Evolutionary conservation across 2,888 invertebrate genomes (phyloP).

Genomic region (Polymixis lichenea): DNA sequence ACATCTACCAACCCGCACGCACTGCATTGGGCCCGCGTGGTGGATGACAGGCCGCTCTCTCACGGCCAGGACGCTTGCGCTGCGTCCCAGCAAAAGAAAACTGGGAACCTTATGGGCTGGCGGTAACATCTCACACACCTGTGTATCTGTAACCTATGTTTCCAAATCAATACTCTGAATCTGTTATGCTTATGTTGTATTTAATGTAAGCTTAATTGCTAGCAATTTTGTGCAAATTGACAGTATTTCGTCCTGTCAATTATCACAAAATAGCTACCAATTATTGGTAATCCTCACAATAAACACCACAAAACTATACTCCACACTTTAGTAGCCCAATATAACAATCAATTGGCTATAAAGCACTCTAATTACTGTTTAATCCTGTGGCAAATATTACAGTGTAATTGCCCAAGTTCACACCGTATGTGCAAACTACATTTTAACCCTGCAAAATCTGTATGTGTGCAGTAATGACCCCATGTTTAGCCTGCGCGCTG

Average conservation of each 20-base stretch:
- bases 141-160: too few species aligned
- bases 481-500: conserved; percentile 54
- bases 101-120: background rate
- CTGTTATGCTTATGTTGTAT: background rate
- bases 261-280: background rate
- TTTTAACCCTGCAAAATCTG: conserved; percentile 61
- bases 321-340: background rate
- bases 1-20: background rate
- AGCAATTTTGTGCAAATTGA: too few species aligned
- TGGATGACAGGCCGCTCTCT: background rate
- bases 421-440: conserved; percentile 40
- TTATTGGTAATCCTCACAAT: background rate
- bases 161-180: too few species aligned
- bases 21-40: background rate
- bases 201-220: background rate
- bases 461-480: conserved; percentile 59
- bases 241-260: background rate
- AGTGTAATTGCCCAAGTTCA: conserved; percentile 41
- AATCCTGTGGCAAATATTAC: conserved; percentile 35
- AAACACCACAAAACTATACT: background rate
- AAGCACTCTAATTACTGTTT: conserved; percentile 31
- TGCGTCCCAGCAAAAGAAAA: background rate
- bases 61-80: rapidly evolving
- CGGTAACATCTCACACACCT: too few species aligned
- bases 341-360: conserved; percentile 1